phyloP scores from a whole-genome alignment of 2,113 vertebrate species.

The Triplophysa rosa region DNA sequence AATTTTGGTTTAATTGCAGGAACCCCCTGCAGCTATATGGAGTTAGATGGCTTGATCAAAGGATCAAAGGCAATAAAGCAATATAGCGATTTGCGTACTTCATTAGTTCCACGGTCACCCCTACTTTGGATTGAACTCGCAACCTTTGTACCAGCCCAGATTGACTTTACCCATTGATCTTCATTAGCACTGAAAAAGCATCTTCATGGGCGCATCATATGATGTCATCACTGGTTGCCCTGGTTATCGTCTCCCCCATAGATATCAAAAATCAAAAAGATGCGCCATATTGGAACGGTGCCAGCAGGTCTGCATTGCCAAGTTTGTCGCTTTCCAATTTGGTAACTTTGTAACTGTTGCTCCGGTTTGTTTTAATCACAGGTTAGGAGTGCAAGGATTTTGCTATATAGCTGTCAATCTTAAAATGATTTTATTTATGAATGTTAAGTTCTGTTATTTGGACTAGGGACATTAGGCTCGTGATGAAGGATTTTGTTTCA shows the following conservation, averaged over 20 bases:
- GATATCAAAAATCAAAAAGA: no score
- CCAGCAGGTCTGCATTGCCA: no score
- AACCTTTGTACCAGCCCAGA: slow-evolving; percentile 1
- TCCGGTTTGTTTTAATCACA: no score
- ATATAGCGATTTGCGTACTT: background rate
- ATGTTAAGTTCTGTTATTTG: no score
- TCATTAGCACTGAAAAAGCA: background rate
- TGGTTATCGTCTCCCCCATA: background rate
- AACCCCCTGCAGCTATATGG: background rate
- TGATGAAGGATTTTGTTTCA: no score
- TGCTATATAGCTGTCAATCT: no score
- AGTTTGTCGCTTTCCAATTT: no score
- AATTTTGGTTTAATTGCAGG: slow-evolving; percentile 44
- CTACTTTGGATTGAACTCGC: background rate
- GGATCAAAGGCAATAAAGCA: background rate
- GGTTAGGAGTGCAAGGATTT: no score
- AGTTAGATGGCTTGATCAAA: slow-evolving; percentile 14
- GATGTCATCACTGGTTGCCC: background rate
- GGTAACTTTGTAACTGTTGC: no score
- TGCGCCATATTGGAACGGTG: no score
- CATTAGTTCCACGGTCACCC: slow-evolving; percentile 14
- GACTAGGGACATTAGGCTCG: no score
- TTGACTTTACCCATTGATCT: background rate
- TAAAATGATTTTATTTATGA: no score
- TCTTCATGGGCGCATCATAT: background rate